Evolutionary conservation across 2,888 invertebrate genomes (phyloP), one percentile per base, ranked within the genome.

Genomic region (Drosophila gaucha): DNA sequence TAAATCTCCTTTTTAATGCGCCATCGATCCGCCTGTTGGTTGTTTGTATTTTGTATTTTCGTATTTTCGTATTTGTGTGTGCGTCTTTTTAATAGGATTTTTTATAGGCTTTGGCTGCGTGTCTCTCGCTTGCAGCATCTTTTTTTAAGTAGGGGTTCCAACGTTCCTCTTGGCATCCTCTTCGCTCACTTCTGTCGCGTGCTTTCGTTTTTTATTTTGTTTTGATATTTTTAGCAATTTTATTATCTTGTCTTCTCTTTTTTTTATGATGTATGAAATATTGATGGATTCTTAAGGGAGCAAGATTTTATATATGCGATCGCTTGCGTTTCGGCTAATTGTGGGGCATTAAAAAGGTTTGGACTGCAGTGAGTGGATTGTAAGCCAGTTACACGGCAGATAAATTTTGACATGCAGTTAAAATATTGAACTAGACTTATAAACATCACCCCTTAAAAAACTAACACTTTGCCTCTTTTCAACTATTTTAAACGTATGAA

Each of bases 51-150:
- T n/a, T n/a, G n/a, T n/a, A n/a, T n/a, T n/a, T n/a, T n/a, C n/a
- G n/a, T n/a, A n/a, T 67, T 68, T 62, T 52, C 28, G 59, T 60
- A 66, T 68, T 75, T 64, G 66, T 75, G 71, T 77, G 69, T 76
- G 58, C 68, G 68, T 80, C 71, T 80, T 80, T 86, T 86, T 82
- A 86, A 88, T 86, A 82, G 84, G 88, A 88, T 86, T 86, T 88
- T 88, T 79, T 82, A 78, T 86, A 74, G 74, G 70, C 72, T 75
- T 72, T 64, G 31, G 55, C 43, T 65, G 50, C 60, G 58, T 57
- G 54, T 72, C 73, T 56, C 33, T 43, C 43, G 47, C 24, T 56
- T 62, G 62, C 70, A 67, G 55, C 67, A 68, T 75, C 76, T 63
- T 73, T 36, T 55, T 52, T 20, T 62, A 20, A n/a, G 6, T 43